Percentiles rank a stretch among this genome's conserved stretches.
These are phyloP conservation scores for Brachionus koreanus DNA, from an alignment of 1,140 invertebrate species.

Conservation along the genomic window DNA sequence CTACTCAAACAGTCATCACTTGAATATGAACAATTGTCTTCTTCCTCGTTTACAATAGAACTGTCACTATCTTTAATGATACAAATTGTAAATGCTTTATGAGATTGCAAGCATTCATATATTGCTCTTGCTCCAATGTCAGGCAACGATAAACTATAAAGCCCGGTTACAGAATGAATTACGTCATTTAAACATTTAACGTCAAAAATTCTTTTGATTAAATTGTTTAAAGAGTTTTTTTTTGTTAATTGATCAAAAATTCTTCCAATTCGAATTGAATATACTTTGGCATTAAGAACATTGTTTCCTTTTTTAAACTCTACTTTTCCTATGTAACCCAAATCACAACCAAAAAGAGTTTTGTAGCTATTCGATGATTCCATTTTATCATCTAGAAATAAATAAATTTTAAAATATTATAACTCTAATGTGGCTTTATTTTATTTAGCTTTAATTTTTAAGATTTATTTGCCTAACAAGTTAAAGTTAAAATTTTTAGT, in stretches of 20 bases:
- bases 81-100: constrained; percentile 6
- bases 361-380: not conserved
- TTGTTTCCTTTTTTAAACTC: not conserved
- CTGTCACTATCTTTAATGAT: not conserved
- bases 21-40: not conserved
- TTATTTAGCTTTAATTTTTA: no score
- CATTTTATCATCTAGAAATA: not conserved
- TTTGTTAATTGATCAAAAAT: not conserved
- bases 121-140: constrained; percentile 18
- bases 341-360: not conserved
- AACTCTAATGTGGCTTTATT: no score
- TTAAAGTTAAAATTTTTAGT: no score
- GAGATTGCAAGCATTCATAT: constrained; percentile 6
- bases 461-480: no score
- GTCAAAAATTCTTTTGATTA: not conserved
- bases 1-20: constrained; percentile 14
- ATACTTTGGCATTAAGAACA: not conserved
- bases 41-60: not conserved
- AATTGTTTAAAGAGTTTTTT: not conserved
- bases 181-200: not conserved
- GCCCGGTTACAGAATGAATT: not conserved
- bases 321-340: not conserved
- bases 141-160: constrained; percentile 34
- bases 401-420: not conserved
- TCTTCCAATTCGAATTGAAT: not conserved